These are phyloP conservation scores for Babyrousa celebensis DNA, from an alignment of 2,797 vertebrate genomes.

Conservation along the genomic window DNA sequence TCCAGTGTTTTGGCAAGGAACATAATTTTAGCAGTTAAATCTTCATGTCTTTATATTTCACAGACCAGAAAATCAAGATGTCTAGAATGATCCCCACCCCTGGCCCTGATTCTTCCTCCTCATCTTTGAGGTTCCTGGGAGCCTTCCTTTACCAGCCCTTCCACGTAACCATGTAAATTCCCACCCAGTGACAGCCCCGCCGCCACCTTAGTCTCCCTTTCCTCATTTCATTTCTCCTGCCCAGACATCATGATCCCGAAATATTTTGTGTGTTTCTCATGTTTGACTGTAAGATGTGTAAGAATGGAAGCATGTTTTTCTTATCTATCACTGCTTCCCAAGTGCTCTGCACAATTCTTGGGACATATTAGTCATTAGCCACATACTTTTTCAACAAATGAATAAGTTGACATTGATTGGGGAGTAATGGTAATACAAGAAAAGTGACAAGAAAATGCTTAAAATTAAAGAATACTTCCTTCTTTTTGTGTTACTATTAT, in stretches of 20 bases:
- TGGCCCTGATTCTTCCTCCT: not conserved
- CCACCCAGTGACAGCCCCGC: too few species aligned
- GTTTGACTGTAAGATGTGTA: too few species aligned
- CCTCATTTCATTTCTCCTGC: not conserved
- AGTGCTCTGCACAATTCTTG: not conserved
- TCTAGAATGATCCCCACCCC: not conserved
- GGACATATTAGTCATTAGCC: too few species aligned
- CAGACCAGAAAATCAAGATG: not conserved
- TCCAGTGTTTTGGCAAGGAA: not conserved
- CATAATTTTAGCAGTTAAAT: not conserved
- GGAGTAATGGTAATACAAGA: not conserved
- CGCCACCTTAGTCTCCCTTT: fast-evolving
- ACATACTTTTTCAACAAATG: not conserved
- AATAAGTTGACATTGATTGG: not conserved
- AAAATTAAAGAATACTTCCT: not conserved
- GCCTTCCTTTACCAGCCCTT: fast-evolving
- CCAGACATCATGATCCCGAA: too few species aligned
- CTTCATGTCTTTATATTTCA: not conserved
- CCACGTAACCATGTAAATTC: fast-evolving
- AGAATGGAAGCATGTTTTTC: not conserved
- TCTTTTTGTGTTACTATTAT: not conserved
- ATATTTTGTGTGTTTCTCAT: not conserved
- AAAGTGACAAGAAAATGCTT: not conserved
- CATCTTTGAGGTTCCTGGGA: too few species aligned
- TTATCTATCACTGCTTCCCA: not conserved